Conservation (phyloP, 2,888 invertebrate species). For the Sphaeridia pumilis region DNA sequence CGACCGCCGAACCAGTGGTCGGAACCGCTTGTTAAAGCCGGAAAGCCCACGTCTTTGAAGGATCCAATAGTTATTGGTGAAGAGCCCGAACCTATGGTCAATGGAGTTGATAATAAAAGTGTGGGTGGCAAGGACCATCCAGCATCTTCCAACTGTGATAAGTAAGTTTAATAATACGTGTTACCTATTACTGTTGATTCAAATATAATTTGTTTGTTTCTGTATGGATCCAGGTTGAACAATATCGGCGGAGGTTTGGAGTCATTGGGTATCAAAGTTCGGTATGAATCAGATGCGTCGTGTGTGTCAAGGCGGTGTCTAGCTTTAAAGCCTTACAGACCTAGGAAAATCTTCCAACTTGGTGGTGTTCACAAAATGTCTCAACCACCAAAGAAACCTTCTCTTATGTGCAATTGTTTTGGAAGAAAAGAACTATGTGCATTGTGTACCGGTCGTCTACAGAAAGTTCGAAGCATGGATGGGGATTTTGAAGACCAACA, state of each 20-base stretch:
- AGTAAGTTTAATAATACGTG: conserved; percentile 3
- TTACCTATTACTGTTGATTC: too few species aligned
- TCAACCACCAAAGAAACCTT: conserved; percentile 14
- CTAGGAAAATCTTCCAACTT: conserved; percentile 28
- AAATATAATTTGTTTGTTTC: background rate
- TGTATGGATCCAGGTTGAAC: conserved; percentile 5
- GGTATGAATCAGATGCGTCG: conserved; percentile 15
- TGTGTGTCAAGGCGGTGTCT: conserved; percentile 22
- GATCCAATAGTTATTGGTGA: conserved; percentile 9
- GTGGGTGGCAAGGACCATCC: conserved; percentile 11
- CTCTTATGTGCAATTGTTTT: conserved; percentile 23
- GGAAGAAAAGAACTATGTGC: conserved; percentile 28
- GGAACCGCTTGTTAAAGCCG: conserved; percentile 2
- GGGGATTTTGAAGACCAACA: conserved; percentile 17
- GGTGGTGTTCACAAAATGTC: conserved; percentile 30
- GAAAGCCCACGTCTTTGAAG: conserved; percentile 10
- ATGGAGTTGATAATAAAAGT: conserved; percentile 6
- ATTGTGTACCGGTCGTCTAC: conserved; percentile 22
- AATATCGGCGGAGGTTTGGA: conserved; percentile 18
- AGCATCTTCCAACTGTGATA: conserved; percentile 12
- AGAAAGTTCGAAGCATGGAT: conserved; percentile 19
- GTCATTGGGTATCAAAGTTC: conserved; percentile 21
- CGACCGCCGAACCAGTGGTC: conserved; percentile 5
- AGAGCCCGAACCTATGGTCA: background rate
- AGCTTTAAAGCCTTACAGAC: conserved; percentile 22